A percentile compares a stretch with the other conserved stretches of the same genome.
phyloP scores from a whole-genome alignment of 2,888 invertebrate species.

The Galeopsomyia nigrocyanea region DNA sequence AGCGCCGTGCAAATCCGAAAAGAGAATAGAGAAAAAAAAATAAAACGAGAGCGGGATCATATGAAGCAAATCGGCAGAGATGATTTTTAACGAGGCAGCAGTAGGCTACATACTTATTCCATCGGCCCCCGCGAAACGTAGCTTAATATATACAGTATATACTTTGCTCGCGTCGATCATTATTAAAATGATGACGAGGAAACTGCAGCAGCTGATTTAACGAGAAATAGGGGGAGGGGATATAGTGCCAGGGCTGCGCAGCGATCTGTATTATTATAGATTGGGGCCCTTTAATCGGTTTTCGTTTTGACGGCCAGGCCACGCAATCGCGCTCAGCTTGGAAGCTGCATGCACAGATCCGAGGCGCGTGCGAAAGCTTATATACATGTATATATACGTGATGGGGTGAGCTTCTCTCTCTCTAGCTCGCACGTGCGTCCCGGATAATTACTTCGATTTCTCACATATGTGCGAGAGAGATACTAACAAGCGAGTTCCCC shows the following conservation, averaged over 20 bases:
- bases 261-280: too few relatives aligned
- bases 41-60: too few relatives aligned
- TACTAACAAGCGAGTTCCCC: constrained; percentile 27
- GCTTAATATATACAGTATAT: too few relatives aligned
- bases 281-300: constrained; percentile 32
- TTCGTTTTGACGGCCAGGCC: not conserved
- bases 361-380: constrained; percentile 14
- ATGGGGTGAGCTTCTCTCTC: constrained; percentile 12
- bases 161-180: not conserved
- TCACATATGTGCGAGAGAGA: not conserved
- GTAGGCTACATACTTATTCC: too few relatives aligned
- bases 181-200: constrained; percentile 14
- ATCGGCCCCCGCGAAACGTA: too few relatives aligned
- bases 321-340: not conserved
- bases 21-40: too few relatives aligned
- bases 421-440: constrained; percentile 16
- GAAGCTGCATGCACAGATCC: not conserved
- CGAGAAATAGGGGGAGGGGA: too few relatives aligned
- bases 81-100: too few relatives aligned
- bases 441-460: constrained; percentile 43
- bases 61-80: too few relatives aligned
- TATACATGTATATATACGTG: too few relatives aligned
- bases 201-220: not conserved
- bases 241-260: too few relatives aligned
- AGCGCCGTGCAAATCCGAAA: too few relatives aligned